Base-by-base conservation (phyloP, 2,888 invertebrate species). In the Spicauda simplicius region DNA sequence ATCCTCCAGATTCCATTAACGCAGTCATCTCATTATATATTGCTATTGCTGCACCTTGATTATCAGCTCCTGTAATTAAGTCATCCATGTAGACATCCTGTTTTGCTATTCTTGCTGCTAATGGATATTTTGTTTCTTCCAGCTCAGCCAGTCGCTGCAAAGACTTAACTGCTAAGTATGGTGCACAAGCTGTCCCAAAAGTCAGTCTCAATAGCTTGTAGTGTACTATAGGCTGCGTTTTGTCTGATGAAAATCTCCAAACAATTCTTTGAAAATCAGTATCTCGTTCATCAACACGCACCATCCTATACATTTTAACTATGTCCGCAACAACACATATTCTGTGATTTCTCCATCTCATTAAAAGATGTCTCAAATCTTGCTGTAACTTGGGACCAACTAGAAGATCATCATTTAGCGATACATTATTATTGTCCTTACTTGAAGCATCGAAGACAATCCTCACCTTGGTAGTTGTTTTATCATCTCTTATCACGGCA, bases 121-220 rank as follows among this genome's bases (percentile, higher is more conserved):
- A n/a, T n/a, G n/a, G n/a, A n/a, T n/a, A n/a, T n/a, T n/a, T n/a
- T n/a, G n/a, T n/a, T n/a, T n/a, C n/a, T n/a, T n/a, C n/a, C n/a
- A n/a, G n/a, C n/a, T n/a, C n/a, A n/a, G n/a, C n/a, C n/a, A n/a
- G n/a, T n/a, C n/a, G n/a, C 16, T 69, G 71, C 20, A 76, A 8
- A 8, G 69, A 33, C 20, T 71, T 70, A 0, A 73, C 70, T 3
- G 71, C 75, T 41, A 74, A 55, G 63, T 72, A 75, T 7, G 73
- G 74, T 5, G 76, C 74, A 58, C 69, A 71, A 2, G 73, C 69
- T 8, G 73, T 75, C 0, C 76, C 74, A 70, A 72, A 75, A 33
- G 4, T 33, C 6, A 33, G 33, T 33, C 4, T 33, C 33, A 33
- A 33, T 33, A 33, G 8, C 8, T 8, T 33, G 33, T 33, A 33